Conservation (phyloP, 2,113 vertebrate genomes). For the Podarcis raffonei region DNA sequence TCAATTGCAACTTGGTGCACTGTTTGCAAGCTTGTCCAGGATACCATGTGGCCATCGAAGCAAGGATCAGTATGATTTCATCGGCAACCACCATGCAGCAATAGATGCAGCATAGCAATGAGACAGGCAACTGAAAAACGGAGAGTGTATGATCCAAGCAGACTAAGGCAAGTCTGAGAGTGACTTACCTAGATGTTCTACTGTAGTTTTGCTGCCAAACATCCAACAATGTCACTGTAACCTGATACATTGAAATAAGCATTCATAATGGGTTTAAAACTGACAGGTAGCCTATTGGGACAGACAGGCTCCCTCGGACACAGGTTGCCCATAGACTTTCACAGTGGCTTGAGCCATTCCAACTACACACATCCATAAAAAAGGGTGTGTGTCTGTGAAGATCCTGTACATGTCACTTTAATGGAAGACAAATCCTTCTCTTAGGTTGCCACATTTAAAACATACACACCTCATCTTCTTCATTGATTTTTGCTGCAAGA, state of each 20-base stretch:
- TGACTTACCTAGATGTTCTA: background rate
- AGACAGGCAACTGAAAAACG: background rate
- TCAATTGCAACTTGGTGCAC: background rate
- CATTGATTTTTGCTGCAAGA: constrained; percentile 82
- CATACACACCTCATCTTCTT: constrained; percentile 82
- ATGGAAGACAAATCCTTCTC: background rate
- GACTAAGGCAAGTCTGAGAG: background rate
- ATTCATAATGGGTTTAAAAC: background rate
- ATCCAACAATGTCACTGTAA: background rate
- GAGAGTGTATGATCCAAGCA: background rate
- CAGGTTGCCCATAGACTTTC: background rate
- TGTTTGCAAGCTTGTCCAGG: background rate
- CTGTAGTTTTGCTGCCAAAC: background rate
- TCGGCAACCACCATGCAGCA: too few species aligned
- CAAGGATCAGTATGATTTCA: background rate
- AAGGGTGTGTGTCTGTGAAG: too few species aligned
- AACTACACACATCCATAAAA: background rate
- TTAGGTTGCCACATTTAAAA: constrained; percentile 7
- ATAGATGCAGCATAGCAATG: background rate
- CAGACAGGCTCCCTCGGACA: background rate
- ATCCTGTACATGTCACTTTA: background rate
- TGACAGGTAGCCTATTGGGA: background rate
- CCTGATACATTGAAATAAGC: background rate
- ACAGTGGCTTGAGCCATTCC: background rate
- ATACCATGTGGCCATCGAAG: background rate